phyloP scores from a whole-genome alignment of 2,113 vertebrate species.

The Enhydra lutris region DNA sequence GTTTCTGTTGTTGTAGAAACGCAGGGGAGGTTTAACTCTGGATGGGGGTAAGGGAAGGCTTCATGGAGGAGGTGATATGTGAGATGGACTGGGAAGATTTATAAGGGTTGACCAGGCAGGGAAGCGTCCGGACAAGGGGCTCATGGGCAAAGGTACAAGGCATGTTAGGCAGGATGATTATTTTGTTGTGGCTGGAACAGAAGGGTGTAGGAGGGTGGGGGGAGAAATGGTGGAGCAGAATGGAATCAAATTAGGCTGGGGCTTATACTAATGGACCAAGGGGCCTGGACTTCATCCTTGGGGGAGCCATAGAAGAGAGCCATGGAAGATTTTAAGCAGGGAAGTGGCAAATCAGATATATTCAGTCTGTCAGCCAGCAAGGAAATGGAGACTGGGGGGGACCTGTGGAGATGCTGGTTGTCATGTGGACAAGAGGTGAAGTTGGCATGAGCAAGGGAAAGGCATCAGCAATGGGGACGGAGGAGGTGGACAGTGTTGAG shows the following conservation, averaged over 20 bases:
- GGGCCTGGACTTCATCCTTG: neutral
- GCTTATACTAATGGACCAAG: neutral
- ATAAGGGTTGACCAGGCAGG: neutral
- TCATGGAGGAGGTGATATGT: neutral
- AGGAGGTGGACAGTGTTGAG: neutral
- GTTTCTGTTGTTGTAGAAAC: neutral
- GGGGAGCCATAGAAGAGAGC: neutral
- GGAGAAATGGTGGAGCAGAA: neutral
- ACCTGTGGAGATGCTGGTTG: neutral
- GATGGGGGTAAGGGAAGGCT: neutral
- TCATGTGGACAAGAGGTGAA: neutral
- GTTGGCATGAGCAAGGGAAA: accelerated
- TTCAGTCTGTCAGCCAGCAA: neutral
- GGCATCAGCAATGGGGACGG: neutral
- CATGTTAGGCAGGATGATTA: too few relatives aligned
- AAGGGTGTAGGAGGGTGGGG: neutral
- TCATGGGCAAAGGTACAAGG: accelerated
- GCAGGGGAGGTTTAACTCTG: neutral
- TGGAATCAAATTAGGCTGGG: neutral
- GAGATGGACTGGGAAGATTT: neutral
- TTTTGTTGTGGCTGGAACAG: neutral
- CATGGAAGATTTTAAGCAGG: neutral
- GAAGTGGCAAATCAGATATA: neutral
- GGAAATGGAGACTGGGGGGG: neutral
- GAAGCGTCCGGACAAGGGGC: neutral